Percentiles rank a stretch among this genome's conserved stretches.
Evolutionary conservation across 2,113 vertebrate genomes (phyloP).

Genomic region (Emydocephalus ijimae): DNA sequence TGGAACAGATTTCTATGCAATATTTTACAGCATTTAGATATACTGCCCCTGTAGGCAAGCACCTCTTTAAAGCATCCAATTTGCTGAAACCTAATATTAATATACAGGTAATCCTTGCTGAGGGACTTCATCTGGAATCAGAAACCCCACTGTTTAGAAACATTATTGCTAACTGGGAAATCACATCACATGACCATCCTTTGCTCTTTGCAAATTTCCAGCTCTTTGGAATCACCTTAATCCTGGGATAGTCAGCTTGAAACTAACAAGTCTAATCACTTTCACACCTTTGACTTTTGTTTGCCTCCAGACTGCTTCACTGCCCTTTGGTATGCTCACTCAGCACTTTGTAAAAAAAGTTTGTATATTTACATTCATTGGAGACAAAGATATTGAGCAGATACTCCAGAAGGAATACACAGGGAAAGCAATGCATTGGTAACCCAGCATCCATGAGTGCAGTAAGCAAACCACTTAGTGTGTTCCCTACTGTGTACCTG

Average conservation of each 20-base stretch:
- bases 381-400: background rate
- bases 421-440: background rate
- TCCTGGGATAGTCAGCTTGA: background rate
- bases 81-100: background rate
- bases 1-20: background rate
- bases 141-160: background rate
- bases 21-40: background rate
- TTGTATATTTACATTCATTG: background rate
- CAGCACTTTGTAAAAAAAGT: background rate
- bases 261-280: background rate
- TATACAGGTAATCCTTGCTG: background rate
- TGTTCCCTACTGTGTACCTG: background rate
- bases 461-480: background rate
- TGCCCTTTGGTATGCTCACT: background rate
- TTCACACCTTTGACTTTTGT: background rate
- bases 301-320: background rate
- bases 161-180: background rate
- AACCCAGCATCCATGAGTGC: background rate
- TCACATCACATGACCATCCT: background rate
- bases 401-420: background rate
- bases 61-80: background rate
- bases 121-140: background rate
- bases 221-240: background rate
- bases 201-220: background rate
- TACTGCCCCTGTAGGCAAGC: background rate